These are phyloP conservation scores for Luscinia megarhynchos DNA, from an alignment of 2,797 vertebrate species.

Conservation along the genomic window DNA sequence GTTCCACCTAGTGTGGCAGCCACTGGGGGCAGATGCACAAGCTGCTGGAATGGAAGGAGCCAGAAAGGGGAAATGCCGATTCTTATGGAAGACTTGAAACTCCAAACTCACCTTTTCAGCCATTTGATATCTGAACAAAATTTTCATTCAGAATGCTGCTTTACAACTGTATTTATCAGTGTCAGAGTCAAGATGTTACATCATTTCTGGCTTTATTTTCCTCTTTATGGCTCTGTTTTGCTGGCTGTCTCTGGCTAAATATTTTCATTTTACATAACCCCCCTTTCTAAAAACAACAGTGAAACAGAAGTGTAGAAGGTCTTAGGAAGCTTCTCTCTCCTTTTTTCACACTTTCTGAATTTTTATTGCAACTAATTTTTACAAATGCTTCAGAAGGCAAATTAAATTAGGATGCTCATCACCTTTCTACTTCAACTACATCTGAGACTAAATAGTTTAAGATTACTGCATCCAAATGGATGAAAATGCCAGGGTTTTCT, in stretches of 20 bases:
- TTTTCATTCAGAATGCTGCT: background rate
- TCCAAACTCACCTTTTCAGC: background rate
- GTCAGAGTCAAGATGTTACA: background rate
- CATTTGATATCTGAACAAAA: background rate
- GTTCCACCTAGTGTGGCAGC: fast-evolving
- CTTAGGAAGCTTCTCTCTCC: background rate
- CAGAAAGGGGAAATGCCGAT: background rate
- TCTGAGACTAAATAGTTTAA: background rate
- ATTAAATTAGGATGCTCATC: background rate
- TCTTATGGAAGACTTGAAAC: background rate
- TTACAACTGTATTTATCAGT: background rate
- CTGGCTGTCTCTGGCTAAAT: background rate
- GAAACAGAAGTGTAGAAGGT: background rate
- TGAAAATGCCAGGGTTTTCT: background rate
- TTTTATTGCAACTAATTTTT: background rate
- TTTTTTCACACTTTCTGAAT: background rate
- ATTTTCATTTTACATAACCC: background rate
- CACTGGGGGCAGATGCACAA: background rate
- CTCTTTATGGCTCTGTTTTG: background rate
- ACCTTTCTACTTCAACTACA: background rate
- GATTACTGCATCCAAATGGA: background rate
- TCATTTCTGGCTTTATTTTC: background rate
- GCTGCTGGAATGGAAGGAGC: background rate
- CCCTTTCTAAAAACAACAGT: background rate
- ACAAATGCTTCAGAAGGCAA: background rate